Percentiles rank a stretch among this genome's conserved stretches.
Evolutionary conservation across 2,113 vertebrate genomes (phyloP).

Genomic region (Butorides virescens): DNA sequence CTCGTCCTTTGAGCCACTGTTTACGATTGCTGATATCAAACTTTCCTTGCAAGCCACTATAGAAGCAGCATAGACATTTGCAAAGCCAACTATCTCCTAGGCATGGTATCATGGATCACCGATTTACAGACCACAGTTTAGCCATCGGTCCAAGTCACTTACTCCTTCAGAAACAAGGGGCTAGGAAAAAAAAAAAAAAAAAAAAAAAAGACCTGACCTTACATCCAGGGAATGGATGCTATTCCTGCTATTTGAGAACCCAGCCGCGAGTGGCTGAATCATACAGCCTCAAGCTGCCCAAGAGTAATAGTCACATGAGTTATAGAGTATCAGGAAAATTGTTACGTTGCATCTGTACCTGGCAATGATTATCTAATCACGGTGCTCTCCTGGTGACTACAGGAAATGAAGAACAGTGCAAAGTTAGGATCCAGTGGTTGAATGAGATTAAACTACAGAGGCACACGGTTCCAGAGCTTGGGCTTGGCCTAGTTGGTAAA

Average conservation of each 20-base stretch:
- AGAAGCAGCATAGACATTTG: neutral
- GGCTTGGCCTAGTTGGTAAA: neutral
- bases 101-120: neutral
- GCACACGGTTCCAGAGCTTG: neutral
- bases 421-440: neutral
- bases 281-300: neutral
- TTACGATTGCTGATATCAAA: neutral
- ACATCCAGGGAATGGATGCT: slow-evolving; percentile 7
- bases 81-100: neutral
- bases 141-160: neutral
- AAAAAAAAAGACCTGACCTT: neutral
- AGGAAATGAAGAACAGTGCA: neutral
- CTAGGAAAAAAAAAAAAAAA: neutral
- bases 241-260: slow-evolving; percentile 20
- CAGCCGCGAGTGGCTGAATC: neutral
- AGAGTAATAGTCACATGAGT: neutral
- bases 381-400: neutral
- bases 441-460: neutral
- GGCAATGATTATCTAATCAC: slow-evolving; percentile 9
- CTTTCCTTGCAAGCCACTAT: neutral
- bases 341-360: neutral
- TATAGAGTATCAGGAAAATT: neutral
- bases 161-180: neutral
- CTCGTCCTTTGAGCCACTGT: neutral
- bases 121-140: neutral